These are phyloP conservation scores for Aselliscus stoliczkanus DNA, from an alignment of 2,797 vertebrate species.

Conservation along the genomic window DNA sequence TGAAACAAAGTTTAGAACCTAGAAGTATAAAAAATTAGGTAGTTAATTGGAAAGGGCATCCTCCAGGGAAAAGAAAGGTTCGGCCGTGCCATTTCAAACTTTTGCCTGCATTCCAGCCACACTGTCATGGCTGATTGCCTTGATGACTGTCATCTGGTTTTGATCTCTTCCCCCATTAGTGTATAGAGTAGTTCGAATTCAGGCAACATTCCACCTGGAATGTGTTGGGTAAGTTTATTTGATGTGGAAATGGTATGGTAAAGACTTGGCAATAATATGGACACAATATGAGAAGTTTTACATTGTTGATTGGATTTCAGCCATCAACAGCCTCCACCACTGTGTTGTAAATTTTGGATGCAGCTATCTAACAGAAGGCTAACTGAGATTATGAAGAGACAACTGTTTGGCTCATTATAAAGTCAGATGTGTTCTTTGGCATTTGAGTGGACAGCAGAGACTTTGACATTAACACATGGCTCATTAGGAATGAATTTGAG, in stretches of 20 bases:
- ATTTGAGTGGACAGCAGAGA: slow-evolving; percentile 82
- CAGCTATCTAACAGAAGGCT: slow-evolving; percentile 80
- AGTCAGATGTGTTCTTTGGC: slow-evolving; percentile 81
- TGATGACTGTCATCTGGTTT: slow-evolving; percentile 75
- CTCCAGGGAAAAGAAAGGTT: slow-evolving; percentile 45
- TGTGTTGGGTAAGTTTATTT: slow-evolving; percentile 63
- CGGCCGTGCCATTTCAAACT: slow-evolving; percentile 64
- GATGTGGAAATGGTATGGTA: slow-evolving; percentile 54
- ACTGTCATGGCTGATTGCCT: slow-evolving; percentile 44
- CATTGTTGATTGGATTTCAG: slow-evolving; percentile 75
- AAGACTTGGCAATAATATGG: slow-evolving; percentile 69
- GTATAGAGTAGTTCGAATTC: slow-evolving; percentile 72
- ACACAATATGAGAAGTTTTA: slow-evolving; percentile 70
- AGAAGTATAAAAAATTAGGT: slow-evolving; percentile 39
- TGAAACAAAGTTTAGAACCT: slow-evolving; percentile 12
- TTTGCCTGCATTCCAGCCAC: slow-evolving; percentile 50
- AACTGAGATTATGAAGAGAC: slow-evolving; percentile 79
- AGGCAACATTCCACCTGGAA: slow-evolving; percentile 68
- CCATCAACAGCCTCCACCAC: slow-evolving; percentile 66
- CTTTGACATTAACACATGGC: slow-evolving; percentile 77
- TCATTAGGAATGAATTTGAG: slow-evolving; percentile 80
- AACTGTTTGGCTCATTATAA: slow-evolving; percentile 82
- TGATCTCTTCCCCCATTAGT: slow-evolving; percentile 69
- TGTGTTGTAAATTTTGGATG: slow-evolving; percentile 79
- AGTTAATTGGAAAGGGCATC: slow-evolving; percentile 43